These are phyloP conservation scores for Stomorhina lunata DNA, from an alignment of 2,888 invertebrate genomes.

Conservation along the genomic window DNA sequence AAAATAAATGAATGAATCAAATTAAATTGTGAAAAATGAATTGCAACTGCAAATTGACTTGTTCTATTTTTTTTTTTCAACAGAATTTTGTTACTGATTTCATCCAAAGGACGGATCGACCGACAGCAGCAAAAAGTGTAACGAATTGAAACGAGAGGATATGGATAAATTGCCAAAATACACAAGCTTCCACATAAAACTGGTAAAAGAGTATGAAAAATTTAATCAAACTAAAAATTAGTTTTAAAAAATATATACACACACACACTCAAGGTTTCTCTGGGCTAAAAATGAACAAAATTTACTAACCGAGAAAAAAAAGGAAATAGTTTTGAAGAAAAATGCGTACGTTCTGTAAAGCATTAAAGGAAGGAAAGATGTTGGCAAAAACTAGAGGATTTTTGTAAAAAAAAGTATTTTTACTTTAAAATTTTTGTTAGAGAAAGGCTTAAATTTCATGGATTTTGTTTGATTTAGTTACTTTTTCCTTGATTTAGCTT, in stretches of 20 bases:
- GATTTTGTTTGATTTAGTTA: background rate
- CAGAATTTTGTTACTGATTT: background rate
- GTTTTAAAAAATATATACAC: conserved; percentile 16
- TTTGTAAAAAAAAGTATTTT: background rate
- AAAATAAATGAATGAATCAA: conserved; percentile 48
- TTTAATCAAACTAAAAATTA: conserved; percentile 52
- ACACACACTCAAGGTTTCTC: background rate
- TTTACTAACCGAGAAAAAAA: background rate
- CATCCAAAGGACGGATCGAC: too few species aligned
- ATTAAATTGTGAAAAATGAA: conserved; percentile 55
- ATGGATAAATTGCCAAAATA: conserved; percentile 43
- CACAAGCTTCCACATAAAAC: conserved; percentile 17
- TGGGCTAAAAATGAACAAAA: background rate
- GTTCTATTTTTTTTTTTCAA: background rate
- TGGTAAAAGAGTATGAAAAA: conserved; percentile 36
- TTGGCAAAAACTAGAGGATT: background rate
- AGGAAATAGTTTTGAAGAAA: conserved; percentile 7
- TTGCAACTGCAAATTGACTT: conserved; percentile 60
- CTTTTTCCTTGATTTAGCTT: background rate
- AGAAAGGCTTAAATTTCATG: background rate
- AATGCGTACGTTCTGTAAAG: conserved; percentile 47
- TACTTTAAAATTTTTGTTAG: too few species aligned
- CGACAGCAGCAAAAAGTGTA: background rate
- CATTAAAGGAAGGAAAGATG: background rate
- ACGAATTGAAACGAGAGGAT: background rate